Evolutionary conservation across 92 coral and sea anemone genomes (phyloP), one percentile per base, ranked within the genome.

Genomic region (Zoanthus solanderi): DNA sequence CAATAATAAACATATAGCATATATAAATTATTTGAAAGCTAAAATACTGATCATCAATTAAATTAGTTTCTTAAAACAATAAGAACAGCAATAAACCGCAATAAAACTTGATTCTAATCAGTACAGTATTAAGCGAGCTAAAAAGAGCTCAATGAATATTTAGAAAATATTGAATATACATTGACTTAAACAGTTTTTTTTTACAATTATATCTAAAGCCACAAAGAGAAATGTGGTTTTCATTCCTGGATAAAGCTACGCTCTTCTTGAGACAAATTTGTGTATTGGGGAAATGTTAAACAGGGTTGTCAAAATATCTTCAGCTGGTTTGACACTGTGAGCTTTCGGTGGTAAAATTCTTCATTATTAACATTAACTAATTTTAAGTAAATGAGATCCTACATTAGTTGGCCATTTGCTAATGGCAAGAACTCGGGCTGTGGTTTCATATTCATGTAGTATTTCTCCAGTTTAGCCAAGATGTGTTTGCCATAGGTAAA

Each of bases 401-500:
- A 94, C 92, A 94, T 34, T 61, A 94, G 47, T 69, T 94, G 98
- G 53, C 98, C 98, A 83, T 95, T 95, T 53, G 93, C 88, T 67
- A 95, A 77, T 37, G 98, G 98, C 76, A 95, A 76, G 84, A 93
- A 95, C 45, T 95, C 98, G 0, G 95, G 94, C 8, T 93, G 83
- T 4, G 98, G 98, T 67, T 95, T 95, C 89, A 93, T 90, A 11
- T 86, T 91, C 96, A 95, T 91, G 85, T 91, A 95, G 71, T 97
- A 97, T 90, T 97, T 97, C 88, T 97, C 99, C 31, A 97, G 89
- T 78, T 97, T 97, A 69, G 99, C 99, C 69, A 97, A 86, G 88
- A 97, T 97, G 92, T 97, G 99, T 53, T 97, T 97, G 56, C 99
- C 99, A 63, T 97, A 97, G 7, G 99, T 97, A 91, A 95, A 97